These are phyloP conservation scores for Cardinalis cardinalis DNA, from an alignment of 2,113 vertebrate species.

Conservation along the genomic window DNA sequence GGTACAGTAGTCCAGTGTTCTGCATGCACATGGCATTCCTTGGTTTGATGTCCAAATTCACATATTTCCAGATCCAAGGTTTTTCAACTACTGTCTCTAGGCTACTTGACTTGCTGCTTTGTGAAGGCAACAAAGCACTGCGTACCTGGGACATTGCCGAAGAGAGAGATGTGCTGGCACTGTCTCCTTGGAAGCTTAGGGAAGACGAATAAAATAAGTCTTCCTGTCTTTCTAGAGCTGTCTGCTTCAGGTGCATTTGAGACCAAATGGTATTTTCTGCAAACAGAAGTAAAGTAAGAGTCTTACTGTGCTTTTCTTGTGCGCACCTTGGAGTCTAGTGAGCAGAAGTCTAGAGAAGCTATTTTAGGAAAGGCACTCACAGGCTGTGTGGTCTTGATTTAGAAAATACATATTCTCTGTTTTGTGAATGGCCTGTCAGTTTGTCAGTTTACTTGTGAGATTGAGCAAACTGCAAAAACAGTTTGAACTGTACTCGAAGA, in stretches of 20 bases:
- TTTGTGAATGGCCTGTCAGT: background rate
- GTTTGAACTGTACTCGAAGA: background rate
- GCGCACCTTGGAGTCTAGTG: background rate
- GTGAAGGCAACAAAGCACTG: background rate
- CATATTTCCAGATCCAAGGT: background rate
- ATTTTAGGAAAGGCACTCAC: background rate
- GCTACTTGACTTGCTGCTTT: background rate
- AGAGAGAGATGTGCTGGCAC: constrained; percentile 49
- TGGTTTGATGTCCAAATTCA: background rate
- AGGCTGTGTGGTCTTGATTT: background rate
- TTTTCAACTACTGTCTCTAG: background rate
- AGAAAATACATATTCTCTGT: background rate
- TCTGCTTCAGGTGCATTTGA: constrained; percentile 52
- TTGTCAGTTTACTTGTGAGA: background rate
- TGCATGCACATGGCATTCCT: background rate
- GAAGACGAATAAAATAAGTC: constrained; percentile 36
- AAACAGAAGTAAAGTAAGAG: constrained; percentile 8
- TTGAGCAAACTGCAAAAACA: background rate
- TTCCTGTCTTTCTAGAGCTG: constrained; percentile 16
- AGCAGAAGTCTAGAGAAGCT: background rate
- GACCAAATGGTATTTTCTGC: constrained; percentile 60
- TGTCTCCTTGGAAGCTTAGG: constrained; percentile 49
- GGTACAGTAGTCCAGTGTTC: background rate
- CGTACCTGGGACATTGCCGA: constrained; percentile 52
- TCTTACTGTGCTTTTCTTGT: background rate